Evolutionary conservation across 1,140 invertebrate species (phyloP), one percentile per base, ranked within the genome.

Genomic region (Ephestia elutella): DNA sequence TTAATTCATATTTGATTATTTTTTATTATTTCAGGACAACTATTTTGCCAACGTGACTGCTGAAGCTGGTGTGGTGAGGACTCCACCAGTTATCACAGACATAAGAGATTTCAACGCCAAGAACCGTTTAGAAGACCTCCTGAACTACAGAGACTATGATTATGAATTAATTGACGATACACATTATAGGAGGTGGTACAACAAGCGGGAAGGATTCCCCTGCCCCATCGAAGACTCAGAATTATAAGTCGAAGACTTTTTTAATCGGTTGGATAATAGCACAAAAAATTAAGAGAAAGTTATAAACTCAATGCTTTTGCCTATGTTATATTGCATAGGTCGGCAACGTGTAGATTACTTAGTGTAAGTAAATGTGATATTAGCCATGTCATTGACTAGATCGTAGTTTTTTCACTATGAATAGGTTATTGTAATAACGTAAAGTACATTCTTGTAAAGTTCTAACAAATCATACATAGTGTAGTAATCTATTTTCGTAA

Each of bases 71-170:
- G 60, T 83, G 0, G 57, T 56, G 0, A 63, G 80, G 5, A 69
- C 68, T 0, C 77, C 80, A 0, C 74, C 79, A 18, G 82, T 87
- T 0, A 56, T 86, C 2, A 69, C 66, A 0, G 66, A 64, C 0
- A 84, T 87, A 0, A 73, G 80, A 32, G 75, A 83, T 48, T 85
- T 81, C 53, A 86, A 87, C 59, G 76, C 64, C 4, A 60, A 64
- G n/a, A 81, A 78, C 44, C 72, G 82, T 32, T 49, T 87, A 8
- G 79, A 85, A 32, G 82, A 87, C 53, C 60, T 86, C 0, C 57
- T 86, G 0, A 78, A 84, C 59, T 87, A 86, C 49, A 67, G 85
- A n/a, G 80, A 87, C 11, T 86, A 78, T 48, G 78, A 87, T 20
- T 86, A 72, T 18, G 64, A 75, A 55, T 30, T 87, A 0, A 48